phyloP scores from a whole-genome alignment of 1,140 invertebrate genomes.

The Microplitis mediator region DNA sequence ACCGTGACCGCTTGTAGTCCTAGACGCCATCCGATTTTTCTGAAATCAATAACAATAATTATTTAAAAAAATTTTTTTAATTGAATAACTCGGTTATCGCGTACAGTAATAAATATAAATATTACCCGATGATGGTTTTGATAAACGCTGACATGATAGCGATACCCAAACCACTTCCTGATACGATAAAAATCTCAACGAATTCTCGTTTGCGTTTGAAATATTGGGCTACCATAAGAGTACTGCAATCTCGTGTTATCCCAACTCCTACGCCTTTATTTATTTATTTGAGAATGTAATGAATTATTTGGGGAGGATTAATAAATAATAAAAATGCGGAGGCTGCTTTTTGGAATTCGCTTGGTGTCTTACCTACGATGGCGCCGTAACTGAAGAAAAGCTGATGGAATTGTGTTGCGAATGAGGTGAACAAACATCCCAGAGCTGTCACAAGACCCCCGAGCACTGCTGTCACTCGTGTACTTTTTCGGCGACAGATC shows the following conservation, averaged over 20 bases:
- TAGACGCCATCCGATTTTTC: constrained; percentile 85
- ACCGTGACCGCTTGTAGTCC: constrained; percentile 86
- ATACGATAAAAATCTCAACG: constrained; percentile 86
- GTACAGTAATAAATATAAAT: not conserved
- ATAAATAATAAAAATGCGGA: no score
- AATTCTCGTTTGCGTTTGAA: constrained; percentile 84
- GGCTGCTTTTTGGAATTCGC: no score
- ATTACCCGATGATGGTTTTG: constrained; percentile 78
- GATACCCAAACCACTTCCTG: constrained; percentile 83
- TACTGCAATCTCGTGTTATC: constrained; percentile 82
- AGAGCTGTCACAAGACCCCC: constrained; percentile 84
- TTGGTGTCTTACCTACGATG: constrained; percentile 63
- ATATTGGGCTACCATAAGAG: constrained; percentile 89
- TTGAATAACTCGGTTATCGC: no score
- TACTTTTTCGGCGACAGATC: constrained; percentile 84
- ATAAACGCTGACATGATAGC: constrained; percentile 83
- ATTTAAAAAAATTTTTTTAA: not conserved
- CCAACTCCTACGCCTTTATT: constrained; percentile 78
- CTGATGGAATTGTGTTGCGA: constrained; percentile 88
- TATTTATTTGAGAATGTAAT: not conserved
- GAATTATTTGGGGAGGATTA: constrained; percentile 9
- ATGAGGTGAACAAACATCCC: constrained; percentile 86
- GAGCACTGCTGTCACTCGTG: constrained; percentile 84
- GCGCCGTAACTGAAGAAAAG: constrained; percentile 84
- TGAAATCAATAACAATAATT: constrained; percentile 55